phyloP scores from a whole-genome alignment of 1,140 invertebrate species.

The Heliconius congener region DNA sequence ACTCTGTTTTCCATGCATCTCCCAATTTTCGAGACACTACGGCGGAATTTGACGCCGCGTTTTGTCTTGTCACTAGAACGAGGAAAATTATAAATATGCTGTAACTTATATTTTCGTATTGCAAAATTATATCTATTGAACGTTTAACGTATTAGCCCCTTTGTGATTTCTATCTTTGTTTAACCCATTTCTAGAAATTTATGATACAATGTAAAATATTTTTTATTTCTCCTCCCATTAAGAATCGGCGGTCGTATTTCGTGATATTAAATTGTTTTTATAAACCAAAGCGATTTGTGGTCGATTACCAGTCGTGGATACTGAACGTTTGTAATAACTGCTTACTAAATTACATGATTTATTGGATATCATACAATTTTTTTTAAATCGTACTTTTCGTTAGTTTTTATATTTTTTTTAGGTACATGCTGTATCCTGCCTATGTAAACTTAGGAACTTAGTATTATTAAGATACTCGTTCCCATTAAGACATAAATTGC shows the following conservation, averaged over 20 bases:
- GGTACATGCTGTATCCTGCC: too few relatives aligned
- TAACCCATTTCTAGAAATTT: slow-evolving; percentile 4
- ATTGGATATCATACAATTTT: not conserved
- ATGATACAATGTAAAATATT: not conserved
- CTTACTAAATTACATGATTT: slow-evolving; percentile 1
- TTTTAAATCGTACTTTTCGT: not conserved
- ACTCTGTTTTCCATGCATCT: too few relatives aligned
- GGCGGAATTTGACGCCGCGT: too few relatives aligned
- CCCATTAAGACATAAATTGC: too few relatives aligned
- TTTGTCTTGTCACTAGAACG: too few relatives aligned
- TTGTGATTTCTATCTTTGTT: not conserved
- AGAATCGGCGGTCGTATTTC: not conserved
- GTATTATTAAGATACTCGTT: not conserved
- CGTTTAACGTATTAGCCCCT: not conserved
- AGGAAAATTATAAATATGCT: too few relatives aligned
- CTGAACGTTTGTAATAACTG: not conserved
- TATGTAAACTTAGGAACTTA: too few relatives aligned
- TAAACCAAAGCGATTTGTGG: not conserved
- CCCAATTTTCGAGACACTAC: too few relatives aligned
- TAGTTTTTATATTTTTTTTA: too few relatives aligned
- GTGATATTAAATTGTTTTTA: slow-evolving; percentile 1
- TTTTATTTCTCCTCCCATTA: not conserved
- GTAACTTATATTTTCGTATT: not conserved
- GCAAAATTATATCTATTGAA: not conserved
- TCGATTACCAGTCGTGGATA: not conserved